Evolutionary conservation across 2,113 vertebrate genomes (phyloP).

Genomic region (Perca schrenkii): DNA sequence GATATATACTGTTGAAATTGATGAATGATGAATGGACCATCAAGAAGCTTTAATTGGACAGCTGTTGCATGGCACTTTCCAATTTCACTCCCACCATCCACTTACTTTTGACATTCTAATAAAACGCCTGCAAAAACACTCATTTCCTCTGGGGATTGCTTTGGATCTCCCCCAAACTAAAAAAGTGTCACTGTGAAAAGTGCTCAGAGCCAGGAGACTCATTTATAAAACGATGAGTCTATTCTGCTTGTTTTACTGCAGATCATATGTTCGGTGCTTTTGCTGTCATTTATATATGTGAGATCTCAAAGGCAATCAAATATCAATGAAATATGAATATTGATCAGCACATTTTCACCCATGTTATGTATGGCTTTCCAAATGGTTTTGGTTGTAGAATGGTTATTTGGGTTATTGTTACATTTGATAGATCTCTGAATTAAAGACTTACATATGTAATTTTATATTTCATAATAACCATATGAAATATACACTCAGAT

Average conservation of each 20-base stretch:
- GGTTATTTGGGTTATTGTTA: not conserved
- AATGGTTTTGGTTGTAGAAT: not conserved
- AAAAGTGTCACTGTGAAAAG: slow-evolving; percentile 14
- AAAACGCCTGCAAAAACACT: slow-evolving; percentile 53
- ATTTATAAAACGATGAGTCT: not conserved
- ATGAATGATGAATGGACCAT: slow-evolving; percentile 22
- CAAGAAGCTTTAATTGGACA: slow-evolving; percentile 33
- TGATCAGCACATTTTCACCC: not conserved
- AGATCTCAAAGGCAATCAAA: not conserved
- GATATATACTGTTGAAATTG: not conserved
- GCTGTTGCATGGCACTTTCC: slow-evolving; percentile 38
- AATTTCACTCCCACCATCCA: slow-evolving; percentile 45
- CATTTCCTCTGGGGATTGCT: slow-evolving; percentile 43
- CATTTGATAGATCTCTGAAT: not conserved
- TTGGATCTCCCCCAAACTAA: slow-evolving; percentile 21
- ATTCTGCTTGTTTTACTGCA: not conserved
- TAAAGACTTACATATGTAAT: not conserved
- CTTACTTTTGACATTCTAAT: slow-evolving; percentile 53
- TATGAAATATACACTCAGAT: not conserved
- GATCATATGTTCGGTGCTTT: not conserved
- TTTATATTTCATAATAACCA: not conserved
- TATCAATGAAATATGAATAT: not conserved
- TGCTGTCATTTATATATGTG: not conserved
- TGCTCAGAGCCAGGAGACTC: slow-evolving; percentile 14
- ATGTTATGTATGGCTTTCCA: not conserved